A percentile compares a stretch with the other conserved stretches of the same genome.
Conservation (phyloP, 2,797 vertebrate species). For the Oophaga sylvatica region DNA sequence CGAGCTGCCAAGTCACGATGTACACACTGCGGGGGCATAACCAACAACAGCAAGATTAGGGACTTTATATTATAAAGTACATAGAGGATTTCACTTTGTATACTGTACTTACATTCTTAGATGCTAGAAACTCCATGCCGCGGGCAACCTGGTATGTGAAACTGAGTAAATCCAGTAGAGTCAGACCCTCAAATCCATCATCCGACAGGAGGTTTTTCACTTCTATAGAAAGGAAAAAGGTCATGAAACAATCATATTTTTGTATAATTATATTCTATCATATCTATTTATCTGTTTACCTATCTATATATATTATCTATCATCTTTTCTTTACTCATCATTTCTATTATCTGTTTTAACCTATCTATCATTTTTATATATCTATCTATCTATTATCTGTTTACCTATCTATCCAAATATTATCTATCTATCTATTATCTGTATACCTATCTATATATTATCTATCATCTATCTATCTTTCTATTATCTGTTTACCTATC, state of each 20-base stretch:
- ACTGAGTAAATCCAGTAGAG: conserved; percentile 90
- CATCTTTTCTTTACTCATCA: no score
- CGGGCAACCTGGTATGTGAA: conserved; percentile 97
- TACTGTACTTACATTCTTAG: conserved; percentile 89
- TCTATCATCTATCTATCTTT: background rate
- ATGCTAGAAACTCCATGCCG: conserved; percentile 97
- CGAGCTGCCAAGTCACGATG: conserved; percentile 96
- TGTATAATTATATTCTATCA: no score
- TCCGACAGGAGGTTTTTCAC: conserved; percentile 88
- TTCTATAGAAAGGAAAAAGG: conserved; percentile 71
- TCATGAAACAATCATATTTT: no score
- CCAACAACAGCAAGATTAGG: conserved; percentile 19
- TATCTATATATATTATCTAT: no score
- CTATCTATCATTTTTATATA: no score
- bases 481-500: no score
- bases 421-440: no score
- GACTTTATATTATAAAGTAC: background rate
- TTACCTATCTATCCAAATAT: no score
- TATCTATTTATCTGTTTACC: no score
- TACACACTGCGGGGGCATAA: conserved; percentile 81
- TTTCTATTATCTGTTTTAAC: no score
- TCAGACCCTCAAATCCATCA: conserved; percentile 86
- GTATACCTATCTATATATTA: background rate
- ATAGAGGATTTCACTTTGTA: background rate
- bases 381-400: no score